Base-by-base conservation (phyloP, 1,140 invertebrate species). In the Orchesella cincta region DNA sequence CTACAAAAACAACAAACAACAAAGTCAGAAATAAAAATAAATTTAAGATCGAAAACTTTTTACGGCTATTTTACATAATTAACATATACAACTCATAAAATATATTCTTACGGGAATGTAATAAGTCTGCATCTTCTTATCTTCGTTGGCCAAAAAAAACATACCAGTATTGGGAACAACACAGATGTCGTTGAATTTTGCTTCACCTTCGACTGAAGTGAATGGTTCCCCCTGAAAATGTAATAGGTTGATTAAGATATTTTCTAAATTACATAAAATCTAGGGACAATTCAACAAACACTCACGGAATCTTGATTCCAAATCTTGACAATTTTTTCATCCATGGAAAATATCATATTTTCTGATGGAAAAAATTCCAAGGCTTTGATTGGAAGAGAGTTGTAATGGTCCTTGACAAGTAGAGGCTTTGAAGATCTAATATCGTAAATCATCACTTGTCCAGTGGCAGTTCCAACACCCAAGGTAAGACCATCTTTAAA, bases 391-490 rank as follows among this genome's bases (percentile, higher is more conserved):
- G 97, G 95, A 62, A 95, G 87, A 74, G 92, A 93, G 87, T 98
- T 96, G 87, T 95, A 92, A 82, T 99, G 97, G 88, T 99, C 96
- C 86, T 99, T 99, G 0, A 96, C 87, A 34, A 92, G 85, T 46
- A 94, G 88, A 18, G 98, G 97, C 84, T 94, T 95, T 81, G 91
- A 92, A 3, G 96, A 93, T 79, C 98, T 89, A 72, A 99, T 91
- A 85, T 99, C 98, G 85, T 98, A 99, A 0, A 99, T 85, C 1
- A 99, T 87, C 34, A 98, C 89, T 88, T 98, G 95, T 0, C 98
- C 98, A 64, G 93, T 95, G 0, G 91, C 91, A 54, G 95, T 98
- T 34, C 98, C 98, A 5, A 98, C 95, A 54, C 90, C 97, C 83
- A 99, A 86, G 77, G 91, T 91, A 35, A 99, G 86, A 1, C 89